Percentiles rank a stretch among this genome's conserved stretches.
Evolutionary conservation across 2,888 invertebrate species (phyloP).

Genomic region (Sclerodermus sp.): DNA sequence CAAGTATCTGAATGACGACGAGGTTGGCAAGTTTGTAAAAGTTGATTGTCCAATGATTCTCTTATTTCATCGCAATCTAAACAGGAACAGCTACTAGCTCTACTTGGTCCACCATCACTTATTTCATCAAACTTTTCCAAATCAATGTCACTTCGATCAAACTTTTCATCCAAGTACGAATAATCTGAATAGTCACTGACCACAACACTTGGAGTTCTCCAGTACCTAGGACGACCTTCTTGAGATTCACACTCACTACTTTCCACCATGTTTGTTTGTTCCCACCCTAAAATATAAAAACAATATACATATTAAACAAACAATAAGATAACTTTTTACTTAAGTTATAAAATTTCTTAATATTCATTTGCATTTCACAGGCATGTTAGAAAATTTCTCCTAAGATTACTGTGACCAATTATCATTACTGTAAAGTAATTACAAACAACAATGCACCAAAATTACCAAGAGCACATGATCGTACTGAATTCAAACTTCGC

Average conservation of each 20-base stretch:
- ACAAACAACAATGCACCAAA: too few relatives aligned
- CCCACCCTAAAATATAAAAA: constrained; percentile 37
- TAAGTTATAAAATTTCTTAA: not conserved
- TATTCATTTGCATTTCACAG: too few relatives aligned
- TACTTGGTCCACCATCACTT: constrained; percentile 41
- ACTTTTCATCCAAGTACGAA: constrained; percentile 50
- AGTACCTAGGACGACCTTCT: constrained; percentile 60
- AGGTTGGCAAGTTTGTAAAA: constrained; percentile 41
- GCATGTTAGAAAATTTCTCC: too few relatives aligned
- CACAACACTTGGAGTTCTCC: constrained; percentile 83
- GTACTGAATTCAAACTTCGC: too few relatives aligned
- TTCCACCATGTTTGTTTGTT: constrained; percentile 36
- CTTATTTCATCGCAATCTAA: constrained; percentile 48
- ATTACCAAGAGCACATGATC: too few relatives aligned
- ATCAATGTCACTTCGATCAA: constrained; percentile 47
- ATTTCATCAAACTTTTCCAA: constrained; percentile 44
- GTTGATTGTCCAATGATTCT: constrained; percentile 34
- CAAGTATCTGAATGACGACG: constrained; percentile 52
- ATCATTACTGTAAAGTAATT: too few relatives aligned
- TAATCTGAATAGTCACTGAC: constrained; percentile 87
- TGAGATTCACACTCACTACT: constrained; percentile 40
- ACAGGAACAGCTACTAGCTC: constrained; percentile 51
- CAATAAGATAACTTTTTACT: not conserved
- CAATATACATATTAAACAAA: not conserved
- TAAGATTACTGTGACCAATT: too few relatives aligned